phyloP scores from a whole-genome alignment of 2,888 invertebrate genomes.

The Trichogramma dendrolimi region DNA sequence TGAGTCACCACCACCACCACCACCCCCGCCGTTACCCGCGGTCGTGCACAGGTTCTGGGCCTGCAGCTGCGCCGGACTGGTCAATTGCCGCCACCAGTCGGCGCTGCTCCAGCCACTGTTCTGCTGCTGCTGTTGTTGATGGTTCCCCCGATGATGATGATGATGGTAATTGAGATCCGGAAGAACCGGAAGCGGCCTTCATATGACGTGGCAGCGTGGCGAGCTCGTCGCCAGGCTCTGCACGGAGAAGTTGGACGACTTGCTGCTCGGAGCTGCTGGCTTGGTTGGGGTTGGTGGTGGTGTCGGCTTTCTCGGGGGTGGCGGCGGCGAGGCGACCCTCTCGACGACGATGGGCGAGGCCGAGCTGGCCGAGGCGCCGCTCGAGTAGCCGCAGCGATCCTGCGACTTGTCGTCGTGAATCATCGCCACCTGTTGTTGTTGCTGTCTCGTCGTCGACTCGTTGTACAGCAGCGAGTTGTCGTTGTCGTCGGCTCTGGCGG shows the following conservation, averaged over 20 bases:
- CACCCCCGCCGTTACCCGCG: conserved; percentile 40
- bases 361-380: conserved; percentile 33
- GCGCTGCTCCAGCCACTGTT: background rate
- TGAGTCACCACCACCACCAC: conserved; percentile 23
- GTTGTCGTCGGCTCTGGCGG: conserved; percentile 9
- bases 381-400: conserved; percentile 40
- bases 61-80: conserved; percentile 44
- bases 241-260: conserved; percentile 46
- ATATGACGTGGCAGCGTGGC: conserved; percentile 66
- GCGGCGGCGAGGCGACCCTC: conserved; percentile 43
- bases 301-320: conserved; percentile 28
- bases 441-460: conserved; percentile 14
- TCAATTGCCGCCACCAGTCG: conserved; percentile 32
- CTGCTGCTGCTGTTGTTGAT: conserved; percentile 36
- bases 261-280: conserved; percentile 6
- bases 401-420: conserved; percentile 41
- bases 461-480: background rate
- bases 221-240: conserved; percentile 46
- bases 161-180: conserved; percentile 55
- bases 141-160: conserved; percentile 54
- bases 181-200: conserved; percentile 81
- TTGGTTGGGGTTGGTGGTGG: conserved; percentile 22
- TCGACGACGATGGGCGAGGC: conserved; percentile 48
- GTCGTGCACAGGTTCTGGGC: conserved; percentile 44
- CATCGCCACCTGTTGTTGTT: conserved; percentile 15